A percentile compares a stretch with the other conserved stretches of the same genome.
These are phyloP conservation scores for Xenentodon cancila DNA, from an alignment of 2,797 vertebrate species.

Conservation along the genomic window DNA sequence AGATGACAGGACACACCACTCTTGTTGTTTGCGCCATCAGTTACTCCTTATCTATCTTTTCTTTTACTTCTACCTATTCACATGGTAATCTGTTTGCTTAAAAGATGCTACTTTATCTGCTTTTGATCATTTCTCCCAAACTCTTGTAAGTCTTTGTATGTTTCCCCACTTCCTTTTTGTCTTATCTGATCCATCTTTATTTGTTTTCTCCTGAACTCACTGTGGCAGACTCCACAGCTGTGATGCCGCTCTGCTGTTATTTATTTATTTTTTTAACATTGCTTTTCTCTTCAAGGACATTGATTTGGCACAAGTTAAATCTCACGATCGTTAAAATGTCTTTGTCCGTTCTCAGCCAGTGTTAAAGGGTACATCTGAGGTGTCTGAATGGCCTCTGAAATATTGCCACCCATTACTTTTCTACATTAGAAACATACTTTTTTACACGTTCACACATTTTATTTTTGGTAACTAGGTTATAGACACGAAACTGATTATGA, in stretches of 20 bases:
- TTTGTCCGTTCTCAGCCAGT: constrained; percentile 36
- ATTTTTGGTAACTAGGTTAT: not conserved
- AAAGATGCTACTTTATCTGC: not conserved
- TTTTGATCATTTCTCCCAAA: not conserved
- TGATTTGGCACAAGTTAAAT: constrained; percentile 43
- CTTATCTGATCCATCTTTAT: not conserved
- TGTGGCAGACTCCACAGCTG: not conserved
- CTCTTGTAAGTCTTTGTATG: not conserved
- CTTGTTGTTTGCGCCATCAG: constrained; percentile 48
- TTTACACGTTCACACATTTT: not conserved
- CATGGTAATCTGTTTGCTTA: not conserved
- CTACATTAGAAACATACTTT: constrained; percentile 16
- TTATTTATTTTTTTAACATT: no score
- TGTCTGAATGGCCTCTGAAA: constrained; percentile 60
- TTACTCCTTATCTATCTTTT: constrained; percentile 27
- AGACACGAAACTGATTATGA: not conserved
- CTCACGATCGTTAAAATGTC: constrained; percentile 33
- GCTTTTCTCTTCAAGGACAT: constrained; percentile 45
- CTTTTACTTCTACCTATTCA: not conserved
- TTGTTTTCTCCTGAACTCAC: not conserved
- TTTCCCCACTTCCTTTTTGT: not conserved
- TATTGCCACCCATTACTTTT: constrained; percentile 29
- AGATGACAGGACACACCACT: constrained; percentile 57
- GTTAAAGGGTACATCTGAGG: constrained; percentile 54
- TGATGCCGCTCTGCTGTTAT: constrained; percentile 30